These are phyloP conservation scores for Odobenus rosmarus DNA, from an alignment of 2,113 vertebrate species.

Conservation along the genomic window DNA sequence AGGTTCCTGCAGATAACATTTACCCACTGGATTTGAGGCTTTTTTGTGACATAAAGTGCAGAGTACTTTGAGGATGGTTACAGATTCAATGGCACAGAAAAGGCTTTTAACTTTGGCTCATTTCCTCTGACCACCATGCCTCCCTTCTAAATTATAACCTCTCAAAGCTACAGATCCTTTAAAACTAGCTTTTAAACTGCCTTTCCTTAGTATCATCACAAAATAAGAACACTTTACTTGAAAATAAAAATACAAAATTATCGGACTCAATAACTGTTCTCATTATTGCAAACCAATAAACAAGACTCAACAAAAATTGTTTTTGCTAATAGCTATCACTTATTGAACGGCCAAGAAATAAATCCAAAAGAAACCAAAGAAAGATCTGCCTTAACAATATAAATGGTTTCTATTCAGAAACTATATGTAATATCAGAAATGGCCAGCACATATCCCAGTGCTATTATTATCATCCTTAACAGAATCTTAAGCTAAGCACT, in stretches of 20 bases:
- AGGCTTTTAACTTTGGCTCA: constrained; percentile 77
- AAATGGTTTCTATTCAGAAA: constrained; percentile 44
- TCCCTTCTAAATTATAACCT: constrained; percentile 73
- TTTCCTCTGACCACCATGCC: constrained; percentile 76
- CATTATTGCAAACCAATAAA: constrained; percentile 68
- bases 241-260: constrained; percentile 71
- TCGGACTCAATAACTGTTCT: constrained; percentile 45
- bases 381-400: constrained; percentile 24
- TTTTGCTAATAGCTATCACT: constrained; percentile 51
- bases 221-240: constrained; percentile 66
- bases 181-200: constrained; percentile 70
- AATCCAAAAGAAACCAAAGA: constrained; percentile 41
- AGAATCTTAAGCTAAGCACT: neutral
- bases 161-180: constrained; percentile 63
- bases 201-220: constrained; percentile 62
- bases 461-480: neutral
- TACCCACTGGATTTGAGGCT: constrained; percentile 54
- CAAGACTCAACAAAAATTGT: constrained; percentile 48
- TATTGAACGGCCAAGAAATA: constrained; percentile 46
- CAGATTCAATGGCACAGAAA: constrained; percentile 71
- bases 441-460: neutral
- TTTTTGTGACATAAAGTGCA: constrained; percentile 64
- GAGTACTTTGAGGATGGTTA: constrained; percentile 70
- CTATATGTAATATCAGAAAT: constrained; percentile 29
- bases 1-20: constrained; percentile 65